A percentile compares a stretch with the other conserved stretches of the same genome.
phyloP scores from a whole-genome alignment of 2,113 vertebrate genomes.

The Oryzias curvinotus region DNA sequence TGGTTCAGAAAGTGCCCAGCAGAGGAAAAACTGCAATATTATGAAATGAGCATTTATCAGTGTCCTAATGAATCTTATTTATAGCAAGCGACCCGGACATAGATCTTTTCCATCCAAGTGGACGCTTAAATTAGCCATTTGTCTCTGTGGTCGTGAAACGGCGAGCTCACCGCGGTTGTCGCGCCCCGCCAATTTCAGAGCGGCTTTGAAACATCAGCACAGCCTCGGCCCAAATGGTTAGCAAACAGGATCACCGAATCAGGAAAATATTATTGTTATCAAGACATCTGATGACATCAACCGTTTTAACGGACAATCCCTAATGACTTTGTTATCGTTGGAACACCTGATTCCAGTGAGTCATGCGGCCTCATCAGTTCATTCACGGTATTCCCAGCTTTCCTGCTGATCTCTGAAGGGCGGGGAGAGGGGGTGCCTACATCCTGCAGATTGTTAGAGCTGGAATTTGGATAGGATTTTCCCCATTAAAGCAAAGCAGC shows the following conservation, averaged over 20 bases:
- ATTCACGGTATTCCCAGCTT: conserved; percentile 37
- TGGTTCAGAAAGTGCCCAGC: conserved; percentile 74
- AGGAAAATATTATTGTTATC: conserved; percentile 55
- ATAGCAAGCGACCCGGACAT: conserved; percentile 60
- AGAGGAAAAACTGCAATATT: conserved; percentile 66
- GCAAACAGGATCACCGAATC: conserved; percentile 13
- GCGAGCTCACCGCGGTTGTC: conserved; percentile 18
- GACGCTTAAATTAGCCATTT: conserved; percentile 45
- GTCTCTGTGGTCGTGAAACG: conserved; percentile 26
- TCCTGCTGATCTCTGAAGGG: conserved; percentile 38
- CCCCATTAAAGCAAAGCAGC: conserved; percentile 47
- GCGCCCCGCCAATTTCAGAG: conserved; percentile 1
- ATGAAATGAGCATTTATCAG: conserved; percentile 69
- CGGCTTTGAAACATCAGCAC: conserved; percentile 14
- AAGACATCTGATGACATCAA: conserved; percentile 55
- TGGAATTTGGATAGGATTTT: conserved; percentile 64
- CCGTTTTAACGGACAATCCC: conserved; percentile 34
- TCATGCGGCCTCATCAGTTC: conserved; percentile 45
- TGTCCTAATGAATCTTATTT: conserved; percentile 75
- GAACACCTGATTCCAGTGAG: conserved; percentile 64
- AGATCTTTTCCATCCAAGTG: conserved; percentile 54
- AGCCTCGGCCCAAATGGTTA: conserved; percentile 27
- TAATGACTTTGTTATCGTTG: conserved; percentile 54
- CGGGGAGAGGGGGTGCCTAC: conserved; percentile 30
- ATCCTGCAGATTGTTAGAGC: conserved; percentile 56